phyloP scores from a whole-genome alignment of 2,797 vertebrate species.

The Onychomys leucogaster region DNA sequence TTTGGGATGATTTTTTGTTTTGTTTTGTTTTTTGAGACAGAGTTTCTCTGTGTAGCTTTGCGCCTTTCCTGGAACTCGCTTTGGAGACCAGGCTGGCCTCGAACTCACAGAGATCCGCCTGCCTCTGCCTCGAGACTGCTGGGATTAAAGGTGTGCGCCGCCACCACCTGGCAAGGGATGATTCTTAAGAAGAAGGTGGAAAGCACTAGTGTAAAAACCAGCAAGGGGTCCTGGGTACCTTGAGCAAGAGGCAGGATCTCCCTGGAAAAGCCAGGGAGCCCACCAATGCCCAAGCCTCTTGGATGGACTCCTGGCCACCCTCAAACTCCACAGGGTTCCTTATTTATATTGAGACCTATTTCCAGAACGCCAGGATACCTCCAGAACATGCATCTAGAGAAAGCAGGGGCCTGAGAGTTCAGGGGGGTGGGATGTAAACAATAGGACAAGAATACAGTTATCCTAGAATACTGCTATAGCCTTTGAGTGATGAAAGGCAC shows the following conservation, averaged over 20 bases:
- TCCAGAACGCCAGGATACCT: conserved; percentile 63
- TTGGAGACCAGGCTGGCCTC: too few relatives aligned
- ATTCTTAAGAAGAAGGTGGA: not conserved
- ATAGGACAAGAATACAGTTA: conserved; percentile 58
- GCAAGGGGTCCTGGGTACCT: not conserved
- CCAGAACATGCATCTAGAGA: conserved; percentile 61
- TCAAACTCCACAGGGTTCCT: not conserved
- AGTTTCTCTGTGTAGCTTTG: too few relatives aligned
- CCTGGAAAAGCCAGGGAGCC: not conserved
- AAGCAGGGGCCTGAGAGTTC: not conserved
- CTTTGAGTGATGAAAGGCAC: not conserved
- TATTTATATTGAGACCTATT: conserved; percentile 34
- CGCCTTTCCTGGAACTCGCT: too few relatives aligned
- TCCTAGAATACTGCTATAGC: not conserved
- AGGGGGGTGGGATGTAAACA: conserved; percentile 52
- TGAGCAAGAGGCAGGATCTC: too few relatives aligned
- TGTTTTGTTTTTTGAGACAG: too few relatives aligned
- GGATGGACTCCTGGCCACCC: not conserved
- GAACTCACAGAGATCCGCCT: too few relatives aligned
- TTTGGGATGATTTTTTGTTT: not conserved
- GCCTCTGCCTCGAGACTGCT: too few relatives aligned
- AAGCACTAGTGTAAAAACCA: not conserved
- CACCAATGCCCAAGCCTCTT: not conserved
- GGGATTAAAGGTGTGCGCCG: too few relatives aligned
- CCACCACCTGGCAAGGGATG: too few relatives aligned